Conservation (phyloP, 2,888 invertebrate species). For the Horisme vitalbata region DNA sequence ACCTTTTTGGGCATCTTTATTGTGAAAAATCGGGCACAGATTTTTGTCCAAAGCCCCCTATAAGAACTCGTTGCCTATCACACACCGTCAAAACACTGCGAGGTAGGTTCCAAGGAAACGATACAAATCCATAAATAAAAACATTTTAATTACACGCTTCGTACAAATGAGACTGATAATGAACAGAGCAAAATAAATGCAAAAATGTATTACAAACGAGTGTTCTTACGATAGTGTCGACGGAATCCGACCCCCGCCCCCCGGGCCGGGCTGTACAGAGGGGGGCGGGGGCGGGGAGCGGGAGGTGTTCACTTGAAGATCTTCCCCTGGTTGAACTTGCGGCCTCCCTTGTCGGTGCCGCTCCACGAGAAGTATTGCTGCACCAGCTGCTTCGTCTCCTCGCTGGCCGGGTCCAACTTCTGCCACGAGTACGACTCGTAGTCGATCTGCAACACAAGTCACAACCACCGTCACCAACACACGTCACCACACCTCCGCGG, state of each 20-base stretch:
- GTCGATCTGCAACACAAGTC: constrained; percentile 84
- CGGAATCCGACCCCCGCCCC: neutral
- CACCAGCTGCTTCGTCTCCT: constrained; percentile 93
- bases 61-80: too few relatives aligned
- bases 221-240: constrained; percentile 20
- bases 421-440: constrained; percentile 98
- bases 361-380: constrained; percentile 95
- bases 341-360: constrained; percentile 92
- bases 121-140: constrained; percentile 56
- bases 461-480: too few relatives aligned
- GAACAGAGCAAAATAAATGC: constrained; percentile 54
- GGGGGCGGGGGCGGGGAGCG: neutral
- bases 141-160: constrained; percentile 55
- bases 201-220: constrained; percentile 37
- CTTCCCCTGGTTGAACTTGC: constrained; percentile 99
- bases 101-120: constrained; percentile 22
- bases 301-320: constrained; percentile 92
- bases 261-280: constrained; percentile 17
- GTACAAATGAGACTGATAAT: constrained; percentile 45
- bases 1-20: too few relatives aligned
- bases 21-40: too few relatives aligned
- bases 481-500: too few relatives aligned
- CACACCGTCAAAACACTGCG: too few relatives aligned
- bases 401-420: constrained; percentile 91
- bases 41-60: too few relatives aligned